phyloP scores from a whole-genome alignment of 1,140 invertebrate species.

The Sitodiplosis mosellana region DNA sequence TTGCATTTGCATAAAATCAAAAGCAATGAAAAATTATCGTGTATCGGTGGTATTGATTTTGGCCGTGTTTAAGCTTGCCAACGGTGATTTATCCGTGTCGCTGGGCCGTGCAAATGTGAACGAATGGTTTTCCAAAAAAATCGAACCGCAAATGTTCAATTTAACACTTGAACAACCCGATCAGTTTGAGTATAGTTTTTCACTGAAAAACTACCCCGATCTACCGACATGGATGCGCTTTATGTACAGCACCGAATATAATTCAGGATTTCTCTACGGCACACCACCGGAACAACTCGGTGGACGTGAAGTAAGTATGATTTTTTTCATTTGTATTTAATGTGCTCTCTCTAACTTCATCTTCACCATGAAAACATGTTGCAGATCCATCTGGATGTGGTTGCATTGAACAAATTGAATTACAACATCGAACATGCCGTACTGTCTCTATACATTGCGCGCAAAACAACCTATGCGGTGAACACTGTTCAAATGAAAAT shows the following conservation, averaged over 20 bases:
- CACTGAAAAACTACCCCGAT: slow-evolving; percentile 38
- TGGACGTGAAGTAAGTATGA: slow-evolving; percentile 27
- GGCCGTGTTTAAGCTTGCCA: not conserved
- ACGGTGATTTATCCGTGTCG: slow-evolving; percentile 1
- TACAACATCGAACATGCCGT: slow-evolving; percentile 53
- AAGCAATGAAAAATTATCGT: too few relatives aligned
- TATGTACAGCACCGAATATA: slow-evolving; percentile 50
- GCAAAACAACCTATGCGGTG: slow-evolving; percentile 44
- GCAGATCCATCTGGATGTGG: slow-evolving; percentile 44
- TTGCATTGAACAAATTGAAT: slow-evolving; percentile 53
- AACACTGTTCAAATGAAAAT: slow-evolving; percentile 75
- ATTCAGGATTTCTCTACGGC: slow-evolving; percentile 59
- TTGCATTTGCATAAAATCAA: too few relatives aligned
- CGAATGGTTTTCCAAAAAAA: slow-evolving; percentile 41
- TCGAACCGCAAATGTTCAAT: slow-evolving; percentile 43
- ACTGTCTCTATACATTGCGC: slow-evolving; percentile 39
- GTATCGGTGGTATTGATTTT: not conserved
- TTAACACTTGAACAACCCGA: slow-evolving; percentile 39
- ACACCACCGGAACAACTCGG: slow-evolving; percentile 44
- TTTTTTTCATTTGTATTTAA: not conserved
- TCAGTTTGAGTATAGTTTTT: slow-evolving; percentile 20
- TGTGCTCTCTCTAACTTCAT: not conserved
- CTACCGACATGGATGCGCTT: slow-evolving; percentile 69
- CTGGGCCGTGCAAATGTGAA: slow-evolving; percentile 31
- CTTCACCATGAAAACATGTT: not conserved